phyloP scores from a whole-genome alignment of 2,797 vertebrate species.

The Pipistrellus kuhlii region DNA sequence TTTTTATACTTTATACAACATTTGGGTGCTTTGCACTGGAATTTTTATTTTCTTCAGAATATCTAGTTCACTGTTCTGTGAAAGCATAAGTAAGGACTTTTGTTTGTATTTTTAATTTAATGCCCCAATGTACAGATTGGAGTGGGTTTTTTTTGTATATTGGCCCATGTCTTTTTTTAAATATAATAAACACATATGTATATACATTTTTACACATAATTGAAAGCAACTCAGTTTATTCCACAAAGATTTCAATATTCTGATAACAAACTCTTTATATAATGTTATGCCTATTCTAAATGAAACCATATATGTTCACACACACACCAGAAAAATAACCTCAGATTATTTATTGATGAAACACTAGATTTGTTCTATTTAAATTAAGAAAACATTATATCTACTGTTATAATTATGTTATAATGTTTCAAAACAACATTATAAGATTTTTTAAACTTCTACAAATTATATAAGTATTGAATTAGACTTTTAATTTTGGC shows the following conservation, averaged over 20 bases:
- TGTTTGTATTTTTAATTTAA: conserved; percentile 37
- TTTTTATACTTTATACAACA: neutral
- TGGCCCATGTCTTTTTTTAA: neutral
- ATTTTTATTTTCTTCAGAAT: neutral
- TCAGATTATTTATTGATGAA: neutral
- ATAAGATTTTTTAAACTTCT: neutral
- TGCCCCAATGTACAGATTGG: neutral
- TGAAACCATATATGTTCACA: neutral
- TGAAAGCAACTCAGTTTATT: neutral
- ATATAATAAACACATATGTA: neutral
- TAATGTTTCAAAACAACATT: neutral
- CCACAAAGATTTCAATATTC: neutral
- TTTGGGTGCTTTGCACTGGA: neutral
- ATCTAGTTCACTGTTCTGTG: neutral
- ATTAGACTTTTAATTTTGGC: neutral
- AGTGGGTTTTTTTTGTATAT: neutral
- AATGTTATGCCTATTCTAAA: neutral
- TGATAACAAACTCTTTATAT: neutral
- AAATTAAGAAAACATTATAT: neutral
- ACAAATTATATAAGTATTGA: neutral
- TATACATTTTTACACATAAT: neutral
- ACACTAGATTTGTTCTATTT: neutral
- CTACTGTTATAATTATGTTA: neutral
- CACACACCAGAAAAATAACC: neutral
- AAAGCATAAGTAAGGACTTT: neutral